Conservation (phyloP, 1,140 invertebrate species). For the Drosophila lacteicornis region DNA sequence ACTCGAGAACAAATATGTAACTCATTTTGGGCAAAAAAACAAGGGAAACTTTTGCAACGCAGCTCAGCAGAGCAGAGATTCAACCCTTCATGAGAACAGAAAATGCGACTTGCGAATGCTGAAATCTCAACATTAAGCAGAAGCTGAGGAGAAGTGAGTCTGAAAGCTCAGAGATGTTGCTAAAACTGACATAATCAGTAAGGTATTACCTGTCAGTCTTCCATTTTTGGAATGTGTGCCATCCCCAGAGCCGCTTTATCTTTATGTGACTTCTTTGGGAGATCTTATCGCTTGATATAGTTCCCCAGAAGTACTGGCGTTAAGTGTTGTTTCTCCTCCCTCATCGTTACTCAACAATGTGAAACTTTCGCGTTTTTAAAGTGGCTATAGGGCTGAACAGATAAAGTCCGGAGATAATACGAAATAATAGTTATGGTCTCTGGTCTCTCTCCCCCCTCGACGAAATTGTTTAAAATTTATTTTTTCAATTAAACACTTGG, state of each 20-base stretch:
- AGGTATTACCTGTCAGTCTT: background rate
- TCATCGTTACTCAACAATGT: slow-evolving; percentile 30
- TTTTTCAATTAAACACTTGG: slow-evolving; percentile 31
- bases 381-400: slow-evolving; percentile 7
- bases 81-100: background rate
- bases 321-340: background rate
- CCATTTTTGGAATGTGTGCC: background rate
- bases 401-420: slow-evolving; percentile 30
- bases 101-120: background rate
- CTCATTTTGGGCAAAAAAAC: background rate
- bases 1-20: slow-evolving; percentile 14
- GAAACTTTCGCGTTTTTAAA: slow-evolving; percentile 19
- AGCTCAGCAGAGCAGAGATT: slow-evolving; percentile 9
- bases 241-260: slow-evolving; percentile 15
- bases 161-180: background rate
- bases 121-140: background rate
- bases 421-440: slow-evolving; percentile 27
- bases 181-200: slow-evolving; percentile 3
- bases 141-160: background rate
- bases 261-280: slow-evolving; percentile 24
- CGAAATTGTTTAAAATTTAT: too few relatives aligned
- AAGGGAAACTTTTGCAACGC: background rate
- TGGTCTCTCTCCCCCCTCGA: too few relatives aligned
- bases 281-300: slow-evolving; percentile 28
- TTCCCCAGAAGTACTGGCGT: background rate